Base-by-base conservation (phyloP, 2,888 invertebrate genomes). In the Cyaniris semiargus region DNA sequence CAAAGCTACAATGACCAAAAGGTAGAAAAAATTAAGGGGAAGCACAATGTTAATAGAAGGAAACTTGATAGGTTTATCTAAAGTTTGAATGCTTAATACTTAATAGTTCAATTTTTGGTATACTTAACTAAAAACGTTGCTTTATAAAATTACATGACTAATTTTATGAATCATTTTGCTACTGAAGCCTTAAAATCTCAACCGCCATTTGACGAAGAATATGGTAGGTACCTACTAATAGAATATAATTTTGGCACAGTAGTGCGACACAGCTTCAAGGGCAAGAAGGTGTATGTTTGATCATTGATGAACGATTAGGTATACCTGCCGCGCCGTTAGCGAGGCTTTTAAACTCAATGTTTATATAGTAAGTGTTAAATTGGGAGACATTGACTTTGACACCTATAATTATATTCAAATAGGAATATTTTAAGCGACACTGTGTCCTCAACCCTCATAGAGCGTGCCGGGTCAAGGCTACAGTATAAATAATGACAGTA, bases 361-460 rank as follows among this genome's bases (percentile, higher is more conserved):
- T 77, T 31, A 77, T n/a, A 77, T 31, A 60, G 44, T 38, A 72
- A 77, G 72, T 77, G 77, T 72, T 77, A 77, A 77, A 71, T 72
- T 72, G n/a, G 60, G 34, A 82, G 80, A 82, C 88, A 86, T 88
- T 88, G 86, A 81, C 87, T 88, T 89, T 90, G 82, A 86, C 90
- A 88, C 88, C 84, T 86, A 82, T 83, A 80, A 81, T 78, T 74
- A 72, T 87, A 83, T 88, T 88, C 88, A 84, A 84, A 82, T 82
- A 86, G 72, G 56, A 74, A 77, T 72, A 53, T 60, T 72, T 72
- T 56, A 72, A 21, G 58, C 71, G 7, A 23, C 58, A 21, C 53
- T 76, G 82, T 84, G 84, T 86, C 84, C 83, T 83, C 82, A 83
- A 85, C 85, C 83, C 76, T 87, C 18, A 31, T 66, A 88, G 83